Evolutionary conservation across 2,113 vertebrate genomes (phyloP).

Genomic region (Megaleporinus macrocephalus): DNA sequence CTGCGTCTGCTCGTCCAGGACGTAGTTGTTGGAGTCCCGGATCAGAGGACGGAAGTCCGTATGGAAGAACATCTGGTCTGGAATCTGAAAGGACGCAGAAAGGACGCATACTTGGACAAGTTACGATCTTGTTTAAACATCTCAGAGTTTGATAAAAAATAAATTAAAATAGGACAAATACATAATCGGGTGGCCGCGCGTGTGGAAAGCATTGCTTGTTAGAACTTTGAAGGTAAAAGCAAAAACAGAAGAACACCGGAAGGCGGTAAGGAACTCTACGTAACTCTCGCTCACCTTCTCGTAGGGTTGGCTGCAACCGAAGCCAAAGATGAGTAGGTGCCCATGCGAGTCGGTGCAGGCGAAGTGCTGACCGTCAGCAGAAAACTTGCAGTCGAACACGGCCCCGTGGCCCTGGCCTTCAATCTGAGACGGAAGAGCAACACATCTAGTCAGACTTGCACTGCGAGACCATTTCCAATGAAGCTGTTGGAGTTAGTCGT

Average conservation of each 20-base stretch:
- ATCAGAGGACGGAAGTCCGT: conserved; percentile 98
- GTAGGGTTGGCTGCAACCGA: conserved; percentile 92
- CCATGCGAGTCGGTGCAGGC: conserved; percentile 98
- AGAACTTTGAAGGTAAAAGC: too few species aligned
- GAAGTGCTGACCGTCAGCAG: conserved; percentile 95
- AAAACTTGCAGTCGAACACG: conserved; percentile 98
- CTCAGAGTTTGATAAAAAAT: too few species aligned
- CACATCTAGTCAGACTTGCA: too few species aligned
- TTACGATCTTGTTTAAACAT: too few species aligned
- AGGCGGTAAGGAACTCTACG: too few species aligned
- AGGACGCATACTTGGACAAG: too few species aligned
- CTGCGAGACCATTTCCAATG: too few species aligned
- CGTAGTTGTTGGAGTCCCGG: conserved; percentile 96
- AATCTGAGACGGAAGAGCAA: conserved; percentile 78
- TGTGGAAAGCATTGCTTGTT: too few species aligned
- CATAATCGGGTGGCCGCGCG: too few species aligned
- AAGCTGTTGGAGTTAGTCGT: too few species aligned
- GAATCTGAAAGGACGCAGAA: conserved; percentile 80
- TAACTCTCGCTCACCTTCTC: conserved; percentile 87
- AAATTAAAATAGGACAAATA: too few species aligned
- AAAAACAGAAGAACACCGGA: too few species aligned
- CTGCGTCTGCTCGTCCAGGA: conserved; percentile 97
- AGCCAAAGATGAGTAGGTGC: conserved; percentile 95
- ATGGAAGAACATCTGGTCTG: conserved; percentile 99
- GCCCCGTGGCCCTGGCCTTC: conserved; percentile 98